Conservation (phyloP, 1,140 invertebrate species). For the Bicyclus anynana region DNA sequence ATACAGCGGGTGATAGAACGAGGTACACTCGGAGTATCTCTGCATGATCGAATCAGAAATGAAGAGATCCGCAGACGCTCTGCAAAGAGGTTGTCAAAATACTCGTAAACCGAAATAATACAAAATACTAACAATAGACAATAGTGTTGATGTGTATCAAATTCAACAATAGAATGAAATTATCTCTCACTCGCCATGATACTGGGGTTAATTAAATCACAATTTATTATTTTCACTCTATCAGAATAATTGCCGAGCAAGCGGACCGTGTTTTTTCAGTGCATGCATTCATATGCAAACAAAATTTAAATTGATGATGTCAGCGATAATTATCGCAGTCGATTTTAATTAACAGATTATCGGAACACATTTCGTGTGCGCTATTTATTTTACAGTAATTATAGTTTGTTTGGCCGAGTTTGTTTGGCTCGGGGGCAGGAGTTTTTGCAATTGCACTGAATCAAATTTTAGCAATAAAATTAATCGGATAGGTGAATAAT, state of each 20-base stretch:
- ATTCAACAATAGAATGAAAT: not conserved
- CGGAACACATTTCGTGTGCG: constrained; percentile 23
- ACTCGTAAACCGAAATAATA: no score
- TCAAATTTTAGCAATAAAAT: not conserved
- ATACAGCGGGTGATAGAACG: no score
- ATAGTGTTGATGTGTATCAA: not conserved
- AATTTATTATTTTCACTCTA: constrained; percentile 15
- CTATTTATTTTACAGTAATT: constrained; percentile 17
- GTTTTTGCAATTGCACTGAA: not conserved
- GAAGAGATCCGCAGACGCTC: no score
- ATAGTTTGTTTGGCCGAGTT: constrained; percentile 14
- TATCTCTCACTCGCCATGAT: not conserved
- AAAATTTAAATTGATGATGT: constrained; percentile 39
- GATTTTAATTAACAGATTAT: constrained; percentile 40
- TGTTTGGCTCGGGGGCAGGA: not conserved
- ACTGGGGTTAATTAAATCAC: constrained; percentile 7
- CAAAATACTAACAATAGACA: no score
- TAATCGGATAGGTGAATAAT: not conserved
- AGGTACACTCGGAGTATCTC: no score
- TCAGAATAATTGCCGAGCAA: constrained; percentile 26
- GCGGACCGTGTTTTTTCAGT: constrained; percentile 23
- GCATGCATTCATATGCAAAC: constrained; percentile 32
- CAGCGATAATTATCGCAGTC: constrained; percentile 33
- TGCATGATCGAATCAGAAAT: no score
- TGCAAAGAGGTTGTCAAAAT: no score